Percentiles rank a stretch among this genome's conserved stretches.
These are phyloP conservation scores for Harpalus rubripes DNA, from an alignment of 2,888 invertebrate genomes.

Conservation along the genomic window DNA sequence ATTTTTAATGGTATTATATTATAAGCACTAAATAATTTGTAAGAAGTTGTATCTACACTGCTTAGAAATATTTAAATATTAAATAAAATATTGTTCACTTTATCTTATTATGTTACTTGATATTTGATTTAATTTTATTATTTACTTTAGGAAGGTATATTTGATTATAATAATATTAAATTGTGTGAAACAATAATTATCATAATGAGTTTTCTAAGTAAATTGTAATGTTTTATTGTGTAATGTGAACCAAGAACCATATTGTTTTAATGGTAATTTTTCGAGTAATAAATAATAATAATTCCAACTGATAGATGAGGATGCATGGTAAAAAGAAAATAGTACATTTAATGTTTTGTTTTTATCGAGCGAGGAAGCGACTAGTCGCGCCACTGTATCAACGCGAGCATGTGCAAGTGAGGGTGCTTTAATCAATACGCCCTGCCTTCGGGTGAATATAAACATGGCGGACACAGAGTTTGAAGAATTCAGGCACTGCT, in stretches of 20 bases:
- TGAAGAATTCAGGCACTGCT: conserved; percentile 94
- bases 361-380: conserved; percentile 30
- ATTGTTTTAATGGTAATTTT: not conserved
- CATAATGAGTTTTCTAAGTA: not conserved
- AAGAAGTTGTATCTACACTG: too few species aligned
- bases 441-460: conserved; percentile 72
- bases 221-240: not conserved
- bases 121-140: too few species aligned
- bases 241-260: not conserved
- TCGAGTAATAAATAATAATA: not conserved
- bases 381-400: conserved; percentile 44
- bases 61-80: too few species aligned
- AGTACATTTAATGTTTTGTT: conserved; percentile 8
- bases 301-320: not conserved
- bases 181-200: not conserved
- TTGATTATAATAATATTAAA: too few species aligned
- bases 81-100: too few species aligned
- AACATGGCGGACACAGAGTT: conserved; percentile 96
- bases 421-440: conserved; percentile 66
- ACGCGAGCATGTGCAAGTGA: conserved; percentile 34
- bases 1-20: too few species aligned
- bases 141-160: too few species aligned
- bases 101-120: too few species aligned
- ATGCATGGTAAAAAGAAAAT: not conserved
- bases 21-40: too few species aligned